Evolutionary conservation across 2,888 invertebrate genomes (phyloP), one percentile per base, ranked within the genome.

Genomic region (Diabrotica balteata): DNA sequence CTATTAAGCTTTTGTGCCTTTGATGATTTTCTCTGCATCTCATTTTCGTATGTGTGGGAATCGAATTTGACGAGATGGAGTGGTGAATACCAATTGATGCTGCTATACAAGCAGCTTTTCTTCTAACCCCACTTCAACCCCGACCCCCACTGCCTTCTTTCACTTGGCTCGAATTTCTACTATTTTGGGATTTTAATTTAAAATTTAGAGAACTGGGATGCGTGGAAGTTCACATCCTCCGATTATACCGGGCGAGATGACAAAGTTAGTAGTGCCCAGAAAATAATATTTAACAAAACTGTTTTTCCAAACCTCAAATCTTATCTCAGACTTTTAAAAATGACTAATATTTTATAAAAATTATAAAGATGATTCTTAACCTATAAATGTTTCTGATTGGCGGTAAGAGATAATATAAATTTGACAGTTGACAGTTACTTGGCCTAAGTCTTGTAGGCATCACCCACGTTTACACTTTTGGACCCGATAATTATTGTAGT

Each of bases 1-100:
- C 78, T 82, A 82, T 80, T 81, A 83, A 82, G 84, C 84, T 83
- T 77, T 84, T 84, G 83, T 84, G 83, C 84, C 83, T 84, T 84
- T 84, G 84, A 84, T 84, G 84, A 84, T 84, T 84, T 83, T 81
- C 82, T 81, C 83, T 84, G 84, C 84, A 84, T 84, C 84, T 84
- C 84, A 84, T 84, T 84, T 84, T 84, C 82, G 80, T 80, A 79
- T 81, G 79, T 80, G 81, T 79, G 80, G 79, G 82, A 83, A 83
- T 83, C 82, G 83, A 83, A 83, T 84, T 84, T 83, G 82, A 82
- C 80, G 82, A 82, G 80, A 80, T 80, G 80, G 81, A 82, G 83
- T 81, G 81, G 80, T 83, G 84, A 84, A 84, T 84, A 84, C 83
- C 83, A 83, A 84, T 84, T 83, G 80, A 78, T 76, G 80, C 79